Base-by-base conservation (phyloP, 2,113 vertebrate genomes). In the Bujurquina vittata region DNA sequence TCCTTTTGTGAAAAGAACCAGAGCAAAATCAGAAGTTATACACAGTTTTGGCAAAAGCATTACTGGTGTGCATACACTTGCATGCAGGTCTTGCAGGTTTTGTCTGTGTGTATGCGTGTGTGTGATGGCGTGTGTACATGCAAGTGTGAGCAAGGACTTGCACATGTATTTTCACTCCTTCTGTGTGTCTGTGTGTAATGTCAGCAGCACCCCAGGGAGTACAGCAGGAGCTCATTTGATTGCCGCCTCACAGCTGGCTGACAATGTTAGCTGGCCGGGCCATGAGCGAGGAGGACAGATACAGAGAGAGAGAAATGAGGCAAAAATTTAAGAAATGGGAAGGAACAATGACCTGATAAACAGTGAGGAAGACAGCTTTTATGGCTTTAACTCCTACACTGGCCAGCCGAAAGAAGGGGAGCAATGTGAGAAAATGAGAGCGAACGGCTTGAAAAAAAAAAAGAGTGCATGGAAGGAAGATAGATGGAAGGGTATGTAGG, bases 191-290 rank as follows among this genome's bases (percentile, higher is more conserved):
- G 72, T 65, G 81, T 43, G 61, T 84, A 74, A 89, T 90, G 86
- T 87, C 85, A 88, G 85, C 49, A 76, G 61, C 78, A 76, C 86
- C 86, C 77, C 75, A 26, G 82, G 92, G 84, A 81, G 80, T 85
- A 81, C 58, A 61, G 62, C 80, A 83, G 79, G 82, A 81, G 79
- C 88, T 87, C n/a, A 61, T 91, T 89, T 91, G 90, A 93, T 93
- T 92, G 86, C 88, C 76, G 82, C 80, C 75, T 86, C 87, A 79
- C 87, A 91, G 90, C 91, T 89, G 89, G 83, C 84, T 78, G 73
- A 11, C 56, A 1, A 80, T 80, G 74, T 90, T 60, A 84, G 78
- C 79, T 74, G 81, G 73, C 79, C 82, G 1, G 75, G 63, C 63
- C 87, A 40, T 4, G 12, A 83, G 85, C n/a, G 33, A 76, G 60